Evolutionary conservation across 1,140 invertebrate species (phyloP).

Genomic region (Leptonema lineaticorne): DNA sequence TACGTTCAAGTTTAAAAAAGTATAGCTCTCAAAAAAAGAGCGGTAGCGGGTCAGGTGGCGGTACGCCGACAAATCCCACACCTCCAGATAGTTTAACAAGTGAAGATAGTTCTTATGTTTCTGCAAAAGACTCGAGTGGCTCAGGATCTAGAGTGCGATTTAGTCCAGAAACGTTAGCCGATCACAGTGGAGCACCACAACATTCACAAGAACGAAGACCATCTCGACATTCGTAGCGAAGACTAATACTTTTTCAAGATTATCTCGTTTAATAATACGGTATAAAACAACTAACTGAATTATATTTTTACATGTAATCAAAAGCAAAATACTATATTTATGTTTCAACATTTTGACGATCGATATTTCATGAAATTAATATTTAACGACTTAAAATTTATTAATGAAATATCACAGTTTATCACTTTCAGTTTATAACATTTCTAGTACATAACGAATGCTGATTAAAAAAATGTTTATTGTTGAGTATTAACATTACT

Average conservation of each 20-base stretch:
- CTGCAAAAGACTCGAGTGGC: constrained; percentile 72
- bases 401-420: no score
- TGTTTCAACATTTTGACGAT: not conserved
- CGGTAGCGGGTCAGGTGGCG: constrained; percentile 63
- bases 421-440: no score
- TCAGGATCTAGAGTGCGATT: constrained; percentile 74
- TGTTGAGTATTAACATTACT: no score
- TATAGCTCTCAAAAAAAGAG: constrained; percentile 64
- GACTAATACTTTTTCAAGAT: constrained; percentile 52
- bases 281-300: no score
- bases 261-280: constrained; percentile 54
- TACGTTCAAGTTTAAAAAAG: constrained; percentile 75
- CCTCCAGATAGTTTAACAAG: constrained; percentile 81
- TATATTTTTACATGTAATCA: not conserved
- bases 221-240: constrained; percentile 53
- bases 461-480: no score
- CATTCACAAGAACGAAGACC: constrained; percentile 44
- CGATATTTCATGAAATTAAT: not conserved
- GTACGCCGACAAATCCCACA: constrained; percentile 82
- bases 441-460: no score
- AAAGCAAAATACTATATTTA: not conserved
- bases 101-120: constrained; percentile 82
- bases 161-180: constrained; percentile 70
- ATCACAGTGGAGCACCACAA: constrained; percentile 40
- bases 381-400: not conserved